Base-by-base conservation (phyloP, 2,888 invertebrate species). In the Drosophila rellima region DNA sequence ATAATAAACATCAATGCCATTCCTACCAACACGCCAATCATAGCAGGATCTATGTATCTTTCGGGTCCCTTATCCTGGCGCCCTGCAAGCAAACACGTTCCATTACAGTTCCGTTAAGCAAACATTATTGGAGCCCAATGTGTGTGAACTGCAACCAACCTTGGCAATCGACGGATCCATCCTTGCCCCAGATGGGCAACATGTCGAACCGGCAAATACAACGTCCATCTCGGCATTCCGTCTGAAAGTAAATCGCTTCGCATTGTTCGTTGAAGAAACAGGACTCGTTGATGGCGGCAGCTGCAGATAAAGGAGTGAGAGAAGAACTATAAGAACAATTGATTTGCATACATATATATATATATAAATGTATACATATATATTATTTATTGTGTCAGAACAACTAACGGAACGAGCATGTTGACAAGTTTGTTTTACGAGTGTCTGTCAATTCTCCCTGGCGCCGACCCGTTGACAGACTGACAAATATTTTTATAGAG, bases 1-100 rank as follows among this genome's bases (percentile, higher is more conserved):
- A 97, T 97, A 93, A 98, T 94, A 93, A 98, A 98, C 98, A 98
- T 98, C 81, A 98, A 94, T 74, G 96, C 97, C 96, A 98, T 97
- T 62, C 96, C 97, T 72, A 97, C 96, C 81, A 98, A 94, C 56
- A 97, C 96, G 57, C 96, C 96, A 91, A 97, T 97, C 97, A 97
- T 97, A 51, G 97, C 96, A 45, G 97, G 97, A 93, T 97, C 97
- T 76, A 97, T 92, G 84, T 96, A 96, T 72, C 94, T 95, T 62
- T 94, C 94, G 39, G 95, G 94, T 76, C 94, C 94, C 71, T 95
- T 94, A 86, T 95, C 95, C 81, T 95, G 93, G 82, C 92, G 91
- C 56, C 91, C 92, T 91, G 86, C 68, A 81, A 89, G 77, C 47
- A 74, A 42, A 78, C 45, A 78, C 59, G 52, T 55, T 39, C 50